Percentiles rank a stretch among this genome's conserved stretches.
Evolutionary conservation across 2,797 vertebrate species (phyloP).

Genomic region (Onychomys leucogaster): DNA sequence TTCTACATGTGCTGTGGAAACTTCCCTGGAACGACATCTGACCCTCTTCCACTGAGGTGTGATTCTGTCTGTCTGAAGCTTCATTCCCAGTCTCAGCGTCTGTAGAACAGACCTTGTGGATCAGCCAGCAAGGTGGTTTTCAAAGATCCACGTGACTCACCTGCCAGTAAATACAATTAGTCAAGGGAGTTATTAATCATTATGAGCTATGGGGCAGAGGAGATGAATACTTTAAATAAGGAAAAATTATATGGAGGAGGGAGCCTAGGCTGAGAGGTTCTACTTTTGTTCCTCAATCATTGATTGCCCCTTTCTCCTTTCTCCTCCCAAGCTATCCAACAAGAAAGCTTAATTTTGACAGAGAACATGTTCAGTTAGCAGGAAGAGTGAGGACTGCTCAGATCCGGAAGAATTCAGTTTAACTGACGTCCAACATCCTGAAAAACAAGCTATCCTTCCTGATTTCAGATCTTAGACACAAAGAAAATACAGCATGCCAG

Average conservation of each 20-base stretch:
- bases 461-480: background rate
- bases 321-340: background rate
- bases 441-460: constrained; percentile 39
- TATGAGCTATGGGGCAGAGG: background rate
- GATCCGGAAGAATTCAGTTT: background rate
- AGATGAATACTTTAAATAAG: background rate
- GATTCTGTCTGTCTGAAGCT: background rate
- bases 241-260: background rate
- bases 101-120: background rate
- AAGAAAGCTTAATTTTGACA: background rate
- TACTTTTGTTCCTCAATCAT: background rate
- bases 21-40: background rate
- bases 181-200: background rate
- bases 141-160: background rate
- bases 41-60: background rate
- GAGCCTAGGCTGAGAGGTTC: background rate
- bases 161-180: background rate
- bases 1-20: background rate
- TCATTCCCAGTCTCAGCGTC: background rate
- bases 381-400: background rate
- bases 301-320: background rate
- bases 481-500: background rate
- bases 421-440: background rate
- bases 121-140: background rate
- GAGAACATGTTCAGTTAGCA: background rate